A percentile compares a stretch with the other conserved stretches of the same genome.
Conservation (phyloP, 2,113 vertebrate genomes). For the Hystrix cristata region DNA sequence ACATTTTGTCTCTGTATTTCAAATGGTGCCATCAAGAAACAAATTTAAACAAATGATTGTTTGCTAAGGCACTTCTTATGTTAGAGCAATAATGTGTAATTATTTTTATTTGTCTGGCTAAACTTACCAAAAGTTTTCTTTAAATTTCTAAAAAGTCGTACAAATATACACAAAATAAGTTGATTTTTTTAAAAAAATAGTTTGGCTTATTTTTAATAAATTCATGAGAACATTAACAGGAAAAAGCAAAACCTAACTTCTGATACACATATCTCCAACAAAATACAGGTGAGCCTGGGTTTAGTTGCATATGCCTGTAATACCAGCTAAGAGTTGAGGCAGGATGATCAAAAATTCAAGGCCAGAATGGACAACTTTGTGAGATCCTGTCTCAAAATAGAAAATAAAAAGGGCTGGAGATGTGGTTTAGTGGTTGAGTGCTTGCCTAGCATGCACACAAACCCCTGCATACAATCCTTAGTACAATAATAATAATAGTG, state of each 20-base stretch:
- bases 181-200: neutral
- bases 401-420: neutral
- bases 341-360: neutral
- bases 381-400: neutral
- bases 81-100: neutral
- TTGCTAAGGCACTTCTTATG: neutral
- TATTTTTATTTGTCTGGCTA: neutral
- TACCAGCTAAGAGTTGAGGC: neutral
- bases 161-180: neutral
- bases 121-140: neutral
- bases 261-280: neutral
- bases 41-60: neutral
- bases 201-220: neutral
- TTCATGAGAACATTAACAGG: neutral
- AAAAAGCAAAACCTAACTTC: neutral
- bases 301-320: neutral
- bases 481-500: neutral
- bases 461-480: neutral
- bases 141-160: constrained; percentile 33
- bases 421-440: neutral
- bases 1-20: neutral
- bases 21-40: neutral
- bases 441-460: neutral
- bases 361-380: neutral
- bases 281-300: neutral